A percentile compares a stretch with the other conserved stretches of the same genome.
phyloP scores from a whole-genome alignment of 2,797 vertebrate genomes.

The Macropodus opercularis region DNA sequence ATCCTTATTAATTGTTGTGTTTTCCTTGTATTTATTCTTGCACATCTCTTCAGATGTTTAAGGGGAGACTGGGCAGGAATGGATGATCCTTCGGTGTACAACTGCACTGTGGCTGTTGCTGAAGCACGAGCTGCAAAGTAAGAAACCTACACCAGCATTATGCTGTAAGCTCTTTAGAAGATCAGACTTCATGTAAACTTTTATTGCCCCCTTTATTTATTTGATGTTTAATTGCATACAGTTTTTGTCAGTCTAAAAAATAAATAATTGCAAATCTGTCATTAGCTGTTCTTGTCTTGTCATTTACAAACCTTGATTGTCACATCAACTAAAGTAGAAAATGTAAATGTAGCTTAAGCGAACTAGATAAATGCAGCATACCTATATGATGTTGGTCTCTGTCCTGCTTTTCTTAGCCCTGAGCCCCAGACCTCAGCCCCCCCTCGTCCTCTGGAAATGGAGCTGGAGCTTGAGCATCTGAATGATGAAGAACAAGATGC shows the following conservation, averaged over 20 bases:
- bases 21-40: neutral
- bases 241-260: too few species aligned
- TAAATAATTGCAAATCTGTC: too few species aligned
- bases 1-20: neutral
- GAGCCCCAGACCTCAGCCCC: slow-evolving; percentile 83
- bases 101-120: slow-evolving; percentile 88
- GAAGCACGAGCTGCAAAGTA: slow-evolving; percentile 82
- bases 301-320: neutral
- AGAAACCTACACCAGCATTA: slow-evolving; percentile 14
- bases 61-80: slow-evolving; percentile 90
- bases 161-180: neutral
- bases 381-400: neutral
- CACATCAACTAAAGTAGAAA: neutral
- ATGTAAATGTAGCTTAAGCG: neutral
- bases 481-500: slow-evolving; percentile 80
- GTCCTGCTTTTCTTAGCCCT: slow-evolving; percentile 64
- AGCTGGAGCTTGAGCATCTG: slow-evolving; percentile 78
- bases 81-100: slow-evolving; percentile 80
- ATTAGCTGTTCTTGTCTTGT: neutral
- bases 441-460: slow-evolving; percentile 80
- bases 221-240: too few species aligned
- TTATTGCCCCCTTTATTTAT: too few species aligned
- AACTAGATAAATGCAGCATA: neutral
- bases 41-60: slow-evolving; percentile 82
- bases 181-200: too few species aligned